phyloP scores from a whole-genome alignment of 2,888 invertebrate species.

The Chirona hameri region DNA sequence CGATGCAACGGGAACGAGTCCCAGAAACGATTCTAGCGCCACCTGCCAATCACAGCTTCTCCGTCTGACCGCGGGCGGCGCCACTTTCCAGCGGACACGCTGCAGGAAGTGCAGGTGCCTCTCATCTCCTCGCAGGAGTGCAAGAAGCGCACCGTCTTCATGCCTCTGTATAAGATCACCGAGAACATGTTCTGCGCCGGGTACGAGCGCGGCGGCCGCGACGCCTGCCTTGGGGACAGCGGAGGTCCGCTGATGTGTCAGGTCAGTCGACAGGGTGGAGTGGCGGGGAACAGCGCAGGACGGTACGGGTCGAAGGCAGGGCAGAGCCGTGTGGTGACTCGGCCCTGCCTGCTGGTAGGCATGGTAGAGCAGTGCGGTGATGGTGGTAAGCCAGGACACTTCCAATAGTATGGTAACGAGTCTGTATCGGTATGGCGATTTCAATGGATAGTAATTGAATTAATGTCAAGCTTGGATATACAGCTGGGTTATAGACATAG shows the following conservation, averaged over 20 bases:
- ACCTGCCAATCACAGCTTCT: neutral
- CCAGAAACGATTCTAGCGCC: neutral
- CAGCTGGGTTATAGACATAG: too few species aligned
- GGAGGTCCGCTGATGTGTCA: constrained; percentile 48
- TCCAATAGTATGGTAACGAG: too few species aligned
- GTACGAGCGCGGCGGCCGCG: constrained; percentile 70
- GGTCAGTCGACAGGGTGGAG: neutral
- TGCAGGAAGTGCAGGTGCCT: constrained; percentile 76
- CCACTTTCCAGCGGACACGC: constrained; percentile 63
- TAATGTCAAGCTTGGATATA: too few species aligned
- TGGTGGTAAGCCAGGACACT: too few species aligned
- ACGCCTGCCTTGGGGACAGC: constrained; percentile 75
- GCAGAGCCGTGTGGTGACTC: too few species aligned
- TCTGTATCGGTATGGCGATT: too few species aligned
- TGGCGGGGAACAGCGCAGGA: neutral
- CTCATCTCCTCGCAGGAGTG: constrained; percentile 74
- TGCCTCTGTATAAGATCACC: constrained; percentile 72
- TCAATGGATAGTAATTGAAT: too few species aligned
- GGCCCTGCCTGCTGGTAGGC: too few species aligned
- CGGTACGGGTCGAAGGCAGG: neutral
- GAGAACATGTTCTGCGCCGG: constrained; percentile 81
- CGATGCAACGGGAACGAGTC: too few species aligned
- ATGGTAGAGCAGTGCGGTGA: too few species aligned
- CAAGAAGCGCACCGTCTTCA: constrained; percentile 65
- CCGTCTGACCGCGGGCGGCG: neutral